phyloP scores from a whole-genome alignment of 2,888 invertebrate genomes.

The Cyclophora punctaria region DNA sequence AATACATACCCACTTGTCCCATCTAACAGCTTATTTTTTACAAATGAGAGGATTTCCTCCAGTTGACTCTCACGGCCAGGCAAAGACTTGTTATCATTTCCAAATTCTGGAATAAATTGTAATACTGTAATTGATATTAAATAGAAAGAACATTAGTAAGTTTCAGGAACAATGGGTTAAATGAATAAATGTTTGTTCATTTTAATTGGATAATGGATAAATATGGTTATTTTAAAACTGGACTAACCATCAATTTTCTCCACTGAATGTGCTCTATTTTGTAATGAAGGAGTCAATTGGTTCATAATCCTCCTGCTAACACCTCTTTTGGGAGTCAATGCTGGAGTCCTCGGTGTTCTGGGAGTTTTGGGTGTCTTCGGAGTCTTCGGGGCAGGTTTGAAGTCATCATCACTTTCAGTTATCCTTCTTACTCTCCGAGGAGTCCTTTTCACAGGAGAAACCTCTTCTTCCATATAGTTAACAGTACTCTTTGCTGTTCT shows the following conservation, averaged over 20 bases:
- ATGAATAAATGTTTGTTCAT: no score
- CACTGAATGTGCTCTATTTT: conserved; percentile 48
- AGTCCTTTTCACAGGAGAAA: conserved; percentile 40
- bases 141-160: no score
- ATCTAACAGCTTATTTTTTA: conserved; percentile 50
- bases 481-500: conserved; percentile 35
- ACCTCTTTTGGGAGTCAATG: conserved; percentile 42
- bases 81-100: conserved; percentile 48
- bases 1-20: conserved; percentile 54
- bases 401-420: conserved; percentile 45
- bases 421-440: conserved; percentile 35
- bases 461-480: conserved; percentile 45
- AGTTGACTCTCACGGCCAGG: conserved; percentile 63
- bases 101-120: conserved; percentile 37
- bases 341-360: conserved; percentile 28
- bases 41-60: conserved; percentile 64
- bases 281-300: conserved; percentile 55
- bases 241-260: conserved; percentile 53
- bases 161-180: no score
- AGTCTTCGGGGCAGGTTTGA: conserved; percentile 27
- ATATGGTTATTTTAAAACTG: not conserved
- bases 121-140: no score
- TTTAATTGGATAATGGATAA: no score
- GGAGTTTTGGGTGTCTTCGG: conserved; percentile 24
- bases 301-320: conserved; percentile 46